phyloP scores from a whole-genome alignment of 2,797 vertebrate species.

The Manis javanica region DNA sequence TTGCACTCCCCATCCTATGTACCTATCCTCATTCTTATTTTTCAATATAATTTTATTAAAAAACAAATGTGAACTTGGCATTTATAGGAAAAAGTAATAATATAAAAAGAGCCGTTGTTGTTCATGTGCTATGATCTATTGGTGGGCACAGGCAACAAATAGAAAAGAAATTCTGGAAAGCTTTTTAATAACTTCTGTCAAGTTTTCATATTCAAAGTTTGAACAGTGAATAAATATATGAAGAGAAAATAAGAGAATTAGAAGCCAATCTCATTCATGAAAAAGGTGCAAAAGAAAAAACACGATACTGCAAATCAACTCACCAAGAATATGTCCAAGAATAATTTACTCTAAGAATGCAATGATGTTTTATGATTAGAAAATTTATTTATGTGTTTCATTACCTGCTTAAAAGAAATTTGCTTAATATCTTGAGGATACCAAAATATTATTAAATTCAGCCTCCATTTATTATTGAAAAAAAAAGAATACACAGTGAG shows the following conservation, averaged over 20 bases:
- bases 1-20: background rate
- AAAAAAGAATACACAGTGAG: background rate
- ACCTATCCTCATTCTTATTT: background rate
- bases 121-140: background rate
- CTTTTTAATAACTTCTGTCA: background rate
- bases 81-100: background rate
- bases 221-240: background rate
- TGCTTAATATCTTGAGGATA: background rate
- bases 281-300: background rate
- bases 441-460: background rate
- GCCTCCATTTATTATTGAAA: background rate
- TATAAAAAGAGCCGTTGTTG: background rate
- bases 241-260: background rate
- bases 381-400: background rate
- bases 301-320: background rate
- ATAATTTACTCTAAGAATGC: slow-evolving; percentile 10
- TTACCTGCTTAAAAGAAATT: background rate
- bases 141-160: background rate
- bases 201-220: background rate
- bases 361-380: background rate
- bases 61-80: background rate
- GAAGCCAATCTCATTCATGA: background rate
- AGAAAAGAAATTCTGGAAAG: background rate
- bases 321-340: background rate
- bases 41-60: slow-evolving; percentile 31